Percentiles rank a stretch among this genome's conserved stretches.
These are phyloP conservation scores for Sinocyclocheilus anshuiensis DNA, from an alignment of 2,113 vertebrate genomes.

Conservation along the genomic window DNA sequence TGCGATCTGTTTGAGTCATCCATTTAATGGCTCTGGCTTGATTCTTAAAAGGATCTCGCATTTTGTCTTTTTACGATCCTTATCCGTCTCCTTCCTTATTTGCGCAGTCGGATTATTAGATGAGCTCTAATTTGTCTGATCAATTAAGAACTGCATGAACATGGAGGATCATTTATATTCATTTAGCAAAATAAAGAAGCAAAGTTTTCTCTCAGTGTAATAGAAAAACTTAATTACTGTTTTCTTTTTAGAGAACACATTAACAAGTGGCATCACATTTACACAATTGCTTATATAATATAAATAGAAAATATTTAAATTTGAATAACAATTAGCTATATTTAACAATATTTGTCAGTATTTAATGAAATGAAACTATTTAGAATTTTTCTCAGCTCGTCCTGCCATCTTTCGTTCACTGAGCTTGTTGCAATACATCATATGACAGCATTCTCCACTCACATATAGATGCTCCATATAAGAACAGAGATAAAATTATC, in stretches of 20 bases:
- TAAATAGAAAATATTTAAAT: background rate
- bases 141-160: conserved; percentile 13
- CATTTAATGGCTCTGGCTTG: conserved; percentile 17
- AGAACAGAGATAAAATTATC: background rate
- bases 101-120: conserved; percentile 8
- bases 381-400: background rate
- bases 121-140: conserved; percentile 17
- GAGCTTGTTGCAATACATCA: background rate
- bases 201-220: background rate
- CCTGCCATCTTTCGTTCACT: background rate
- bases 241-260: background rate
- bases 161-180: conserved; percentile 1
- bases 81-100: conserved; percentile 20
- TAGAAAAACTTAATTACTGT: background rate
- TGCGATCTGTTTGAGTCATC: background rate
- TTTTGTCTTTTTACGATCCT: conserved; percentile 9
- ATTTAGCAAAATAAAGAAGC: conserved; percentile 24
- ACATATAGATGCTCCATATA: too few species aligned
- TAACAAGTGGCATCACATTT: background rate
- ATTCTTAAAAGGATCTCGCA: conserved; percentile 4
- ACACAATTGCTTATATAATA: background rate
- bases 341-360: background rate
- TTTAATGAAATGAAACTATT: background rate
- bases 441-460: background rate
- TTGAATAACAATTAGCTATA: background rate